Percentiles rank a stretch among this genome's conserved stretches.
Evolutionary conservation across 2,888 invertebrate species (phyloP).

Genomic region (Onchidella celtica): DNA sequence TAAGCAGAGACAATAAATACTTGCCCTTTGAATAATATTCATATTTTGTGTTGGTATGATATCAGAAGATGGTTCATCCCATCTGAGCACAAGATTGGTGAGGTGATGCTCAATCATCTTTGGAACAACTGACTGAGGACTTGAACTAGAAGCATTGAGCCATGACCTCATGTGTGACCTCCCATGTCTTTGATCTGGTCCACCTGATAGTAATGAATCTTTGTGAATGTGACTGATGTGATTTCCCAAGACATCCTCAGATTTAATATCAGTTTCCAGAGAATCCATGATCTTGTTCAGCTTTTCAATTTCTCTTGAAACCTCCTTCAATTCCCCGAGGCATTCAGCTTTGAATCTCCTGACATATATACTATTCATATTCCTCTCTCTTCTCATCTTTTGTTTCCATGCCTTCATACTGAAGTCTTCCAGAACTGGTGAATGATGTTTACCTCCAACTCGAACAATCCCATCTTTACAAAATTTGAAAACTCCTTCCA

Average conservation of each 20-base stretch:
- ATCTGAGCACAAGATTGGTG: constrained; percentile 23
- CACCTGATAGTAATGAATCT: constrained; percentile 30
- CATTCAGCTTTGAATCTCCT: neutral
- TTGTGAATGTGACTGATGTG: constrained; percentile 55
- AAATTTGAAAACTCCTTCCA: constrained; percentile 66
- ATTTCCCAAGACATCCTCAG: constrained; percentile 42
- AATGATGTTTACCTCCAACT: constrained; percentile 73
- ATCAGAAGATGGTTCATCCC: neutral
- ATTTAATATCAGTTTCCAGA: constrained; percentile 54
- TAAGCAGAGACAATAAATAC: neutral
- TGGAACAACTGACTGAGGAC: neutral
- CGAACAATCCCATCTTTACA: constrained; percentile 65
- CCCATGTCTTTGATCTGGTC: neutral
- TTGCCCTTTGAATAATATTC: neutral
- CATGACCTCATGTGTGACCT: neutral
- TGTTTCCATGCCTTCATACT: constrained; percentile 49
- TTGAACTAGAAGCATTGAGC: constrained; percentile 17
- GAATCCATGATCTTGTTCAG: constrained; percentile 56
- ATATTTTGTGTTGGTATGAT: neutral
- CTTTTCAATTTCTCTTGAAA: constrained; percentile 53
- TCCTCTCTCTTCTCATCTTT: constrained; percentile 41
- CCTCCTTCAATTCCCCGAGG: constrained; percentile 26
- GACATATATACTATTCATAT: neutral
- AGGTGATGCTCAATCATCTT: constrained; percentile 30
- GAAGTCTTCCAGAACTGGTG: constrained; percentile 60